Evolutionary conservation across 2,113 vertebrate genomes (phyloP).

Genomic region (Alligator sinensis): DNA sequence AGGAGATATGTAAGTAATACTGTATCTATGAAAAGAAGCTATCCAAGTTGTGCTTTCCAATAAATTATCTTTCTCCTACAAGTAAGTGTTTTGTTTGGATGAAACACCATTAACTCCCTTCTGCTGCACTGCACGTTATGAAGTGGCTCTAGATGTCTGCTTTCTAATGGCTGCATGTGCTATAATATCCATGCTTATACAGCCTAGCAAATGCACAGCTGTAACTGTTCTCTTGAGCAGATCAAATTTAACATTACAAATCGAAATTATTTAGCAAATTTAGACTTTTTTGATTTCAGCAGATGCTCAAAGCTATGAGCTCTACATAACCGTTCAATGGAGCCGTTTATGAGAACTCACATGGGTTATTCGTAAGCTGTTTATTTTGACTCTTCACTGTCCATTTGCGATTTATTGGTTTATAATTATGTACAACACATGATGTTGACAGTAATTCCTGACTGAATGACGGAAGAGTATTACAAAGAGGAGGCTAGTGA

Average conservation of each 20-base stretch:
- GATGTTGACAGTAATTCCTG: neutral
- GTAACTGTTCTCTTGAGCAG: neutral
- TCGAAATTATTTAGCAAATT: neutral
- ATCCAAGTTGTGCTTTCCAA: constrained; percentile 26
- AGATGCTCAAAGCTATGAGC: neutral
- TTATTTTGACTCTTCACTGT: neutral
- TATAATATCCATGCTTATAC: neutral
- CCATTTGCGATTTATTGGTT: constrained; percentile 43
- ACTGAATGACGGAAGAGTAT: neutral
- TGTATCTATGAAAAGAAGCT: neutral
- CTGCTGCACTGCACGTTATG: constrained; percentile 36
- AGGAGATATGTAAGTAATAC: constrained; percentile 24
- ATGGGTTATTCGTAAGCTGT: constrained; percentile 34
- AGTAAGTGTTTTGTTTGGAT: constrained; percentile 45
- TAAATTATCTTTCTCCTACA: neutral
- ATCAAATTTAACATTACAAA: constrained; percentile 29
- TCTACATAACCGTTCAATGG: neutral
- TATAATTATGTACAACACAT: neutral
- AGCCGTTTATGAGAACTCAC: neutral
- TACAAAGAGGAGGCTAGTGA: constrained; percentile 4
- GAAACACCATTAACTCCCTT: constrained; percentile 34
- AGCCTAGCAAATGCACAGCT: neutral
- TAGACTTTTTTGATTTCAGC: neutral
- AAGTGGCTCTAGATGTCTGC: constrained; percentile 47
- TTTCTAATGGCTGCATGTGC: constrained; percentile 22